A percentile compares a stretch with the other conserved stretches of the same genome.
phyloP scores from a whole-genome alignment of 2,113 vertebrate species.

The Thamnophis sirtalis region DNA sequence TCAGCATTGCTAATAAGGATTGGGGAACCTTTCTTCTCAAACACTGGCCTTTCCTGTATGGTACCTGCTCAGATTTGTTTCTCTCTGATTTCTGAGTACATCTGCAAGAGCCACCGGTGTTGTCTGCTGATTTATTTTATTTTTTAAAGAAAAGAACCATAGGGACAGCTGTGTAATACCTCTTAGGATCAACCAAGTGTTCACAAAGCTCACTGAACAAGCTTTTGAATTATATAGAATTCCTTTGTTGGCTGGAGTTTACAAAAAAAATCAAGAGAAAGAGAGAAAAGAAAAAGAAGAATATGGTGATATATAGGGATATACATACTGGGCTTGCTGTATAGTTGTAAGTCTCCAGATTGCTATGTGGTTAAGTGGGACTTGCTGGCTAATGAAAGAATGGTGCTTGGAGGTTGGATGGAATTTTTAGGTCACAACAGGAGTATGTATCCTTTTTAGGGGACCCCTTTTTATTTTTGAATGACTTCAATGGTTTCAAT shows the following conservation, averaged over 20 bases:
- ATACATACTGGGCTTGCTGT: neutral
- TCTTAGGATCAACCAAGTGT: neutral
- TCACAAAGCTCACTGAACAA: neutral
- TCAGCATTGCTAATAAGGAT: neutral
- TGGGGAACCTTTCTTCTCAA: neutral
- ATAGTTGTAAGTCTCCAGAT: neutral
- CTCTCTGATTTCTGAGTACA: neutral
- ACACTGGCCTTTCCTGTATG: neutral
- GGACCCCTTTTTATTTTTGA: neutral
- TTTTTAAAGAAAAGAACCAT: neutral
- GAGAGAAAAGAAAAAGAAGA: neutral
- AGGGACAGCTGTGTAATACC: neutral
- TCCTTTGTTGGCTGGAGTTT: neutral
- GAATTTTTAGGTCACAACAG: neutral
- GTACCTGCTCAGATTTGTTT: neutral
- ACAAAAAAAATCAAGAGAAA: neutral
- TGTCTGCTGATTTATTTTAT: neutral
- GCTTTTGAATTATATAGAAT: neutral
- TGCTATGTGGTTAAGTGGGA: neutral
- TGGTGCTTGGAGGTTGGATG: neutral
- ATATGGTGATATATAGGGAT: neutral
- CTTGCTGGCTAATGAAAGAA: neutral
- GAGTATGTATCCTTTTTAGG: neutral
- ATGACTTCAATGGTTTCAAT: neutral
- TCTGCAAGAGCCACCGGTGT: neutral